phyloP scores from a whole-genome alignment of 1,140 invertebrate genomes.

The Pseudomyrmex sp. region DNA sequence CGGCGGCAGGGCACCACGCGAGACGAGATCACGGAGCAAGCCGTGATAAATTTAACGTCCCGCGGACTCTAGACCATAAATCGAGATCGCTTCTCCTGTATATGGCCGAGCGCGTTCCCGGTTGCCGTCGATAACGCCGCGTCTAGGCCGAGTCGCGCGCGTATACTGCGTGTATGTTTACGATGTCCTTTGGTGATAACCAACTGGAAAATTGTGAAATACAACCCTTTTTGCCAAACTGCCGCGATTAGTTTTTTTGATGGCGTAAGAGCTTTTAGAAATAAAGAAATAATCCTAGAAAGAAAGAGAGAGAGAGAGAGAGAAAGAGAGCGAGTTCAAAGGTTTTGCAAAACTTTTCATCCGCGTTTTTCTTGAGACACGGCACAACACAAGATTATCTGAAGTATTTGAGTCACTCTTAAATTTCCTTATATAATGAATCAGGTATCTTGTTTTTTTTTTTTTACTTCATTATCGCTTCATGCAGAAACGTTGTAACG shows the following conservation, averaged over 20 bases:
- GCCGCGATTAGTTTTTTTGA: constrained; percentile 16
- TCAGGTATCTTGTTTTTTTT: constrained; percentile 9
- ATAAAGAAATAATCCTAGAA: constrained; percentile 15
- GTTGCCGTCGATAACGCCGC: constrained; percentile 66
- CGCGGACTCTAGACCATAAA: constrained; percentile 75
- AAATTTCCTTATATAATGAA: constrained; percentile 44
- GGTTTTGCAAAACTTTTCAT: constrained; percentile 45
- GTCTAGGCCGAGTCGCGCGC: constrained; percentile 30
- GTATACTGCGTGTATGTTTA: constrained; percentile 55
- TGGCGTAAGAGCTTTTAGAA: not conserved
- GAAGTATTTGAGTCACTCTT: not conserved
- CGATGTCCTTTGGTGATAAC: constrained; percentile 59
- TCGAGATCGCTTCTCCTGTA: constrained; percentile 71
- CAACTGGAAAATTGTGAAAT: constrained; percentile 56
- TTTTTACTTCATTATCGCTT: constrained; percentile 44
- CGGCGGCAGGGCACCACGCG: not conserved
- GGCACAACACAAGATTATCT: constrained; percentile 24
- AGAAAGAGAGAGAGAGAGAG: too few species aligned
- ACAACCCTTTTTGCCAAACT: constrained; percentile 38
- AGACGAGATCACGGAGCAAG: constrained; percentile 49
- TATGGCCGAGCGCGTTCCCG: constrained; percentile 63
- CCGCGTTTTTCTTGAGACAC: constrained; percentile 14
- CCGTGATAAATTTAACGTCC: constrained; percentile 73
- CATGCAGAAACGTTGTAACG: not conserved
- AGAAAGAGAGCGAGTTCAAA: not conserved